Evolutionary conservation across 2,888 invertebrate species (phyloP).

Genomic region (Clanis bilineata): DNA sequence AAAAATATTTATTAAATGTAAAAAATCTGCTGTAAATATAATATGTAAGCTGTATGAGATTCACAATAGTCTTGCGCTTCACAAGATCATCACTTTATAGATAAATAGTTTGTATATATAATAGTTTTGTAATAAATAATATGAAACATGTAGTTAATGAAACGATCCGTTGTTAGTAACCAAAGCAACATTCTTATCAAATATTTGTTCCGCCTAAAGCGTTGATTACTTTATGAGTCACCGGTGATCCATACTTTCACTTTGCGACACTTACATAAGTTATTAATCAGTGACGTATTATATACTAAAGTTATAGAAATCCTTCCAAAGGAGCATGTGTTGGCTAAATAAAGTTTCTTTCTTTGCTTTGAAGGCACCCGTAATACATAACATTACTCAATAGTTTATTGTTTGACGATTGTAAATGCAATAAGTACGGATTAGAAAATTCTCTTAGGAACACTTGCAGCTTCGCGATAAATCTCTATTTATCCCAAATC

Average conservation of each 20-base stretch:
- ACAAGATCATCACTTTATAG: neutral
- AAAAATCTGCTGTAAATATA: slow-evolving; percentile 1
- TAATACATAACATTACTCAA: no score
- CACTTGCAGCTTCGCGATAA: no score
- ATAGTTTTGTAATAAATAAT: no score
- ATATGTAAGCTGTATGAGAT: neutral
- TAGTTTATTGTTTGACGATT: no score
- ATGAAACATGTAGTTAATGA: neutral
- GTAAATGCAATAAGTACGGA: no score
- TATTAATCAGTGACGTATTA: no score
- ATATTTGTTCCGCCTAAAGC: neutral
- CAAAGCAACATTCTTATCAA: neutral
- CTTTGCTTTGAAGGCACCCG: no score
- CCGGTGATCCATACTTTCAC: neutral
- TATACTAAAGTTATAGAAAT: no score
- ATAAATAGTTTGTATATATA: neutral
- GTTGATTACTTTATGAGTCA: neutral
- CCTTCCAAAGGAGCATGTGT: no score
- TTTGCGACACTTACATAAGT: neutral
- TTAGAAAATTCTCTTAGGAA: no score
- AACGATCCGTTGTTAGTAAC: neutral
- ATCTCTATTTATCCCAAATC: no score
- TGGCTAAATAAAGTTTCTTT: no score
- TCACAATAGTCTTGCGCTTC: neutral
- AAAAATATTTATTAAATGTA: neutral